phyloP scores from a whole-genome alignment of 2,888 invertebrate genomes.

The Nymphalis c-album region DNA sequence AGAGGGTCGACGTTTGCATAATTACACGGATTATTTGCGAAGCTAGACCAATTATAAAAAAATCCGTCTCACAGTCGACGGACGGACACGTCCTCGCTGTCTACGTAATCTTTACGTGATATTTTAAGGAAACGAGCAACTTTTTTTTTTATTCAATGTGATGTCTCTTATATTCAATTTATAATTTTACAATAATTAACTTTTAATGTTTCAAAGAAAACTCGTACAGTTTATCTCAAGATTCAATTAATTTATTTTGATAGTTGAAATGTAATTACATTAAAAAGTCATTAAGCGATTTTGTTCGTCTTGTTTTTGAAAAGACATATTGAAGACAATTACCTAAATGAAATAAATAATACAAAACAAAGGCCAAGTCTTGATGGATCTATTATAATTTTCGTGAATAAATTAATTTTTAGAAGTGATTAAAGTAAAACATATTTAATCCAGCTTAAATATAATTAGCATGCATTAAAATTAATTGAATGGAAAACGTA shows the following conservation, averaged over 20 bases:
- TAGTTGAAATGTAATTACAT: no score
- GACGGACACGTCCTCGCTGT: conserved; percentile 12
- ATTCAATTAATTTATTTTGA: no score
- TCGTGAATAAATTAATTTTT: conserved; percentile 13
- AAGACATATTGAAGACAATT: conserved; percentile 27
- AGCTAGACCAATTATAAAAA: conserved; percentile 75
- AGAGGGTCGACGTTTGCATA: conserved; percentile 79
- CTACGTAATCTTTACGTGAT: conserved; percentile 1
- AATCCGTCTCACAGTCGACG: conserved; percentile 59
- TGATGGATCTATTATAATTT: conserved; percentile 24
- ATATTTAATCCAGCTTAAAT: conserved; percentile 4
- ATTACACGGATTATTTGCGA: conserved; percentile 79
- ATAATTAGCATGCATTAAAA: conserved; percentile 28
- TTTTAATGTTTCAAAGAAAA: no score
- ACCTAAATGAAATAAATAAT: conserved; percentile 41
- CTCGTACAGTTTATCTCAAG: no score
- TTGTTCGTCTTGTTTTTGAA: conserved; percentile 17
- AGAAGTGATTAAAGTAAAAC: conserved; percentile 12
- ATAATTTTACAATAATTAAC: no score
- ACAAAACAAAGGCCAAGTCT: conserved; percentile 48
- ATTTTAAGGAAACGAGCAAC: background rate
- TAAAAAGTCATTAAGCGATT: conserved; percentile 15
- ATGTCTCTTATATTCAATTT: no score
- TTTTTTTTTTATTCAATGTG: no score
- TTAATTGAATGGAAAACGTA: conserved; percentile 14